Conservation (phyloP, 1,140 invertebrate species). For the Hylaeus anthracinus region DNA sequence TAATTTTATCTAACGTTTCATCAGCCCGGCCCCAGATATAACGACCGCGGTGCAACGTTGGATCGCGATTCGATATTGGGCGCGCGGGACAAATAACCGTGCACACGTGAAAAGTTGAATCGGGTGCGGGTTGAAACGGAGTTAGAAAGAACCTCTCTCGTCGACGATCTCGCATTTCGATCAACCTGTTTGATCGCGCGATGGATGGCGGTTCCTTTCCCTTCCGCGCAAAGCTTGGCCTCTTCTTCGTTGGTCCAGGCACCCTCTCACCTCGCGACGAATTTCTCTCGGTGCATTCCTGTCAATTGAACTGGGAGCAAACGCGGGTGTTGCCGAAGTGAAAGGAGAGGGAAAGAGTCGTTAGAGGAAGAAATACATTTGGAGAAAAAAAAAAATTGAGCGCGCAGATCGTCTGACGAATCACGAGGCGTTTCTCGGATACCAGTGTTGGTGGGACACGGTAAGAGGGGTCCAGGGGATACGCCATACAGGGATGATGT, state of each 20-base stretch:
- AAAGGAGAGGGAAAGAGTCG: neutral
- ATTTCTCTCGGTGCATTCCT: neutral
- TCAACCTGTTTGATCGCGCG: neutral
- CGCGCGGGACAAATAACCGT: slow-evolving; percentile 25
- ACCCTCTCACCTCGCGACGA: neutral
- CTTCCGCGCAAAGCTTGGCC: too few species aligned
- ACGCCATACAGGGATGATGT: slow-evolving; percentile 53
- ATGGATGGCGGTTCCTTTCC: neutral
- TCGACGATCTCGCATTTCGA: slow-evolving; percentile 1
- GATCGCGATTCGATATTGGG: slow-evolving; percentile 17
- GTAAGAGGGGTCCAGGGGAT: slow-evolving; percentile 42
- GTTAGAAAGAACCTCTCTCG: neutral
- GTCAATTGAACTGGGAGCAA: slow-evolving; percentile 35
- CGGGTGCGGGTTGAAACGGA: slow-evolving; percentile 15
- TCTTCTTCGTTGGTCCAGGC: neutral
- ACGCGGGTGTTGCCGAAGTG: neutral
- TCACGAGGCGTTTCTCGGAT: slow-evolving; percentile 59
- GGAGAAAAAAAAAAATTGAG: slow-evolving; percentile 51
- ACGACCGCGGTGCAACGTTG: neutral
- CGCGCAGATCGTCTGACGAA: slow-evolving; percentile 64
- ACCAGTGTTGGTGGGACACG: slow-evolving; percentile 44
- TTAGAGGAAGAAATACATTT: slow-evolving; percentile 44
- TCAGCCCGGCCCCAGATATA: neutral
- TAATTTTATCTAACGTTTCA: slow-evolving; percentile 34
- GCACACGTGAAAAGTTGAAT: slow-evolving; percentile 23